Conservation (phyloP, 2,888 invertebrate genomes). For the Stictocephala bisonia region DNA sequence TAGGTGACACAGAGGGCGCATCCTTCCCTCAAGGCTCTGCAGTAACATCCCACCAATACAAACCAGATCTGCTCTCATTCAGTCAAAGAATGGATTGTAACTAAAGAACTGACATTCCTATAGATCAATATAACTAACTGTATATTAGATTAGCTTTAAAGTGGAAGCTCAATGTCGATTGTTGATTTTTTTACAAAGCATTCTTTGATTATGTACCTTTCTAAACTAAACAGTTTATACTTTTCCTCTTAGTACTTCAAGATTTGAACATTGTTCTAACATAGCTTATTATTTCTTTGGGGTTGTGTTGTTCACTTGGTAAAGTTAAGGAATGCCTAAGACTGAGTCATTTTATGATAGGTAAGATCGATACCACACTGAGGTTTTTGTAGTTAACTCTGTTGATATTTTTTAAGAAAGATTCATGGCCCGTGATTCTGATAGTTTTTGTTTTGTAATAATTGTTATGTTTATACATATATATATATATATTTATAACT, state of each 20-base stretch:
- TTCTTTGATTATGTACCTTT: constrained; percentile 11
- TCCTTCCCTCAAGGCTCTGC: no score
- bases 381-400: neutral
- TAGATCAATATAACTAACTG: no score
- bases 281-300: constrained; percentile 9
- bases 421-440: constrained; percentile 16
- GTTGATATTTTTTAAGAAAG: constrained; percentile 5
- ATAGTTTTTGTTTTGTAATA: constrained; percentile 13
- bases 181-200: constrained; percentile 29
- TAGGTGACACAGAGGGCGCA: neutral
- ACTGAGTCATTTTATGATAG: constrained; percentile 24
- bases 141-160: no score
- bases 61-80: no score
- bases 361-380: no score
- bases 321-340: constrained; percentile 10
- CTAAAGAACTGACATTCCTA: no score
- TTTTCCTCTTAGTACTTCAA: constrained; percentile 9
- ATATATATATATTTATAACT: neutral
- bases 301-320: constrained; percentile 19
- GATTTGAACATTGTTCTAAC: neutral
- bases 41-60: no score
- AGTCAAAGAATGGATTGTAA: no score
- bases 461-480: constrained; percentile 6
- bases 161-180: no score
- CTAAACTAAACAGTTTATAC: no score